A percentile compares a stretch with the other conserved stretches of the same genome.
Conservation (phyloP, 2,113 vertebrate genomes). For the Scalopus aquaticus region DNA sequence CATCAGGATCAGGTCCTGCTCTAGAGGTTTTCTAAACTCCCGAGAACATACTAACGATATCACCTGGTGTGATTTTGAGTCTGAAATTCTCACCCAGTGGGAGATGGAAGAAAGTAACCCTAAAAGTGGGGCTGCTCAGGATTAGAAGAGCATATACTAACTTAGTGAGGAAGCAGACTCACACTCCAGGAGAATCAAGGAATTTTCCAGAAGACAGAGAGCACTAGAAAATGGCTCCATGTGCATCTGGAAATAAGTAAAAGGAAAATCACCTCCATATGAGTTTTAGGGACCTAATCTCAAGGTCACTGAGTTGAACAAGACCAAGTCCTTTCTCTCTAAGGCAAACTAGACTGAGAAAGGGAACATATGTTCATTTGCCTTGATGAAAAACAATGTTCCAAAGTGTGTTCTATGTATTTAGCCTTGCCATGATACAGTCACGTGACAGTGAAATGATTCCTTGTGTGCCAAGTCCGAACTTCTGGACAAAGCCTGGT, state of each 20-base stretch:
- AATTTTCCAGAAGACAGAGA: conserved; percentile 16
- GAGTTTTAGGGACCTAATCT: not conserved
- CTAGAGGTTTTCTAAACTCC: not conserved
- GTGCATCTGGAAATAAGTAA: not conserved
- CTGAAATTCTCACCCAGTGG: not conserved
- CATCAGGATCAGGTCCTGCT: not conserved
- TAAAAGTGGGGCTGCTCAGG: conserved; percentile 9
- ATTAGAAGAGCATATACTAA: not conserved
- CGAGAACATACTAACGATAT: not conserved
- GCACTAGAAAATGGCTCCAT: not conserved
- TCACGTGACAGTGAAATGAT: not conserved
- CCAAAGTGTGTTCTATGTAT: not conserved
- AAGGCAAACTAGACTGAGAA: conserved; percentile 4
- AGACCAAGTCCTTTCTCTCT: not conserved
- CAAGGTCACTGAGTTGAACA: not conserved
- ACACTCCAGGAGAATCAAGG: not conserved
- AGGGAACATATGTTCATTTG: not conserved
- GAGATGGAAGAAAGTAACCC: not conserved
- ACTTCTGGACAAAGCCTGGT: not conserved
- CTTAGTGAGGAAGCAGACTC: not conserved
- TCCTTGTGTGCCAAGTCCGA: not conserved
- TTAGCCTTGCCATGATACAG: not conserved
- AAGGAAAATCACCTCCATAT: not conserved
- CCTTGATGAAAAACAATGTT: not conserved
- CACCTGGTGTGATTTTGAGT: not conserved